phyloP scores from a whole-genome alignment of 2,888 invertebrate genomes.

The Diogma glabrata region DNA sequence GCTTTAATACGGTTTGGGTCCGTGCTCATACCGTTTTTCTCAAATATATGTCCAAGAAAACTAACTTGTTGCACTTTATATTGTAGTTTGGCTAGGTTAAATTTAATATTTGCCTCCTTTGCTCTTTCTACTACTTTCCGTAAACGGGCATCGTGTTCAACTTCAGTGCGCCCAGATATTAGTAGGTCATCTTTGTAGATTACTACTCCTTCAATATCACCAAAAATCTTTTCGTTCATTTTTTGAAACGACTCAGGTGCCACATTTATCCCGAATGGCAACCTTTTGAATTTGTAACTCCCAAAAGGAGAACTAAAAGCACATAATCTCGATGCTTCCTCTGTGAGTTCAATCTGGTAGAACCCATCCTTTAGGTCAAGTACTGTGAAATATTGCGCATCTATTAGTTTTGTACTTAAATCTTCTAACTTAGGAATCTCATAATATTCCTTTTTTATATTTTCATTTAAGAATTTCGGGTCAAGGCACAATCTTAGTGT shows the following conservation, averaged over 20 bases:
- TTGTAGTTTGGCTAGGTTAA: constrained; percentile 15
- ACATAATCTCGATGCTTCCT: too few species aligned
- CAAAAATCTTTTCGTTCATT: background rate
- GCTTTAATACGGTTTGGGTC: constrained; percentile 8
- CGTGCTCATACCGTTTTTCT: background rate
- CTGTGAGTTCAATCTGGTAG: too few species aligned
- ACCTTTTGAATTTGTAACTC: background rate
- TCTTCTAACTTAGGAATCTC: too few species aligned
- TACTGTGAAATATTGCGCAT: too few species aligned
- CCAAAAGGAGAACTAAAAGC: background rate
- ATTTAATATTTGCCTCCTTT: constrained; percentile 10
- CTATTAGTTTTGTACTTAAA: too few species aligned
- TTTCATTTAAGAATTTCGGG: too few species aligned
- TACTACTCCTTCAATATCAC: background rate
- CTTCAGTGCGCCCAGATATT: constrained; percentile 10
- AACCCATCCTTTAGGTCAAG: too few species aligned
- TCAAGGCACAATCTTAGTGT: too few species aligned
- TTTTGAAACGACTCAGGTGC: background rate
- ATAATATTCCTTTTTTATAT: too few species aligned
- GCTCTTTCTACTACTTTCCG: constrained; percentile 12
- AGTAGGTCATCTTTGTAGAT: constrained; percentile 17
- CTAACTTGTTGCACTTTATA: constrained; percentile 12
- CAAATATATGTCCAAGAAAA: constrained; percentile 15
- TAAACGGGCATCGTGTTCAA: constrained; percentile 15
- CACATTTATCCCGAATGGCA: background rate